Evolutionary conservation across 2,888 invertebrate genomes (phyloP).

Genomic region (Clistopyga incitator): DNA sequence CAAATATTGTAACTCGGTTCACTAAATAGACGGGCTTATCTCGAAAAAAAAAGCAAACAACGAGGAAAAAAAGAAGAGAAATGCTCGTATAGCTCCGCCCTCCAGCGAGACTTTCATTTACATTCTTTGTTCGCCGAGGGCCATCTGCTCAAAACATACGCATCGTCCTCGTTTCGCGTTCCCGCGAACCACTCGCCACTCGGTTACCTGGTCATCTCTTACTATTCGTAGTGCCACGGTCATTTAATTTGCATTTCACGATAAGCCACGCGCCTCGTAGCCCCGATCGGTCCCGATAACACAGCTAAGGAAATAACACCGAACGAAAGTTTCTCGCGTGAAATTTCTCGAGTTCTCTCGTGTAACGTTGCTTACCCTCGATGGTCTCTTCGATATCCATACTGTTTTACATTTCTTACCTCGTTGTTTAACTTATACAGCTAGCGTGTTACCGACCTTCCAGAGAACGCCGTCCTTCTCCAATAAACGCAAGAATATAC

Average conservation of each 20-base stretch:
- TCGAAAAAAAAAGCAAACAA: constrained; percentile 5
- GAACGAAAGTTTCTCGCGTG: constrained; percentile 62
- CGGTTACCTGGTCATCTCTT: constrained; percentile 74
- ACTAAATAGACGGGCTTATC: background rate
- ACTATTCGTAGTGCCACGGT: constrained; percentile 68
- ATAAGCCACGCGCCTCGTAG: constrained; percentile 59
- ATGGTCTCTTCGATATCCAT: background rate
- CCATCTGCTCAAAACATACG: constrained; percentile 69
- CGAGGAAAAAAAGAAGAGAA: constrained; percentile 12
- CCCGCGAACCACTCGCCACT: constrained; percentile 32
- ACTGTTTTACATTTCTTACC: constrained; percentile 11
- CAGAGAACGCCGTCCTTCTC: background rate
- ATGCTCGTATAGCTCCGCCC: background rate
- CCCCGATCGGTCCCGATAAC: constrained; percentile 39
- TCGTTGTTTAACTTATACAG: background rate
- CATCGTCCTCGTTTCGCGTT: constrained; percentile 42
- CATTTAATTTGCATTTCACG: constrained; percentile 73
- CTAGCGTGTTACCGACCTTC: background rate
- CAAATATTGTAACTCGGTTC: background rate
- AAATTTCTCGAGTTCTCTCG: constrained; percentile 62
- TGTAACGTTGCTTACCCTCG: background rate
- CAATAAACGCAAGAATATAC: background rate
- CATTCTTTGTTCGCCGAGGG: constrained; percentile 51
- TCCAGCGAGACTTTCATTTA: constrained; percentile 28
- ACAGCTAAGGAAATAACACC: constrained; percentile 55